Base-by-base conservation (phyloP, 2,888 invertebrate species). In the Chironomus riparius region DNA sequence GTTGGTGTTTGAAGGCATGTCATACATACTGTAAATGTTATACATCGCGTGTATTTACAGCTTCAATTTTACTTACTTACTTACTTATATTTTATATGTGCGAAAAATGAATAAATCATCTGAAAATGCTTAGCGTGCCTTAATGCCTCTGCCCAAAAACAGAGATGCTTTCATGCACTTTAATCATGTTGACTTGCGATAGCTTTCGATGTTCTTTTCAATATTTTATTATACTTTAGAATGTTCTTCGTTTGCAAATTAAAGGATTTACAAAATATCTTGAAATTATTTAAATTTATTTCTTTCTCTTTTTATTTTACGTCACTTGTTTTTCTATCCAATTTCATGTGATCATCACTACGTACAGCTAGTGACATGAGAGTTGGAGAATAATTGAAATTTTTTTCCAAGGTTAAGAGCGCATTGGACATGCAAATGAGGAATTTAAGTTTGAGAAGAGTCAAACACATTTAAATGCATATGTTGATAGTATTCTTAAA, bases 1-100 rank as follows among this genome's bases (percentile, higher is more conserved):
- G 47, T 28, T 24, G 38, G 73, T 73, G 47, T 73, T 62, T 65
- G 73, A 28, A 21, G 12, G 24, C 50, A 21, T 73, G 73, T 73
- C 65, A 61, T 61, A 62, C 24, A 38, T 18, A 38, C 15, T 70
- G 7, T 56, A 28, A 38, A 61, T 50, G 13, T 38, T 61, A 72
- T 15, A 72, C 50, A 72, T 48, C 50, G 7, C 72, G 50, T 70
- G 70, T 70, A 70, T 15, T 18, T 15, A 50, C 50, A 50, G 15
- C 13, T n/a, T 50, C 50, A 50, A 50, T 15, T 38, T 38, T 38
- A 50, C 50, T 4, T 50, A 50, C 15, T 50, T 50, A 13, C 15
- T 13, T 50, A 50, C 15, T n/a, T 38, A 15, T 3, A 1, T 50
- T 50, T 50, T 50, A 50, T 50, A 50, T 50, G 50, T 50, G 50